Conservation (phyloP, 2,888 invertebrate genomes). For the Polyommatus iphigenia region DNA sequence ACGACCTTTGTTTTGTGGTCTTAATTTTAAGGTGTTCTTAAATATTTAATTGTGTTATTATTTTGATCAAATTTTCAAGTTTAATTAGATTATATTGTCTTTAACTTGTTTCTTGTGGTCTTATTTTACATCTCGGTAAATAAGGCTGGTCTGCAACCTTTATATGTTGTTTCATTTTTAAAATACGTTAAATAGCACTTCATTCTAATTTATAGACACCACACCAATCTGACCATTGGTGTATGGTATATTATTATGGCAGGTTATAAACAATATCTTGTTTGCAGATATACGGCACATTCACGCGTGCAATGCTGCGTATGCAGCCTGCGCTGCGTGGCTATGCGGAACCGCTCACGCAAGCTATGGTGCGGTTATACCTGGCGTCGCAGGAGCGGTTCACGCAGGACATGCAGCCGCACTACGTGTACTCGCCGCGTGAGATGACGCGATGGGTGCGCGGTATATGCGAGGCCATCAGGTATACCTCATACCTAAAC, state of each 20-base stretch:
- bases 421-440: conserved; percentile 99
- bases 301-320: conserved; percentile 98
- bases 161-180: too few species aligned
- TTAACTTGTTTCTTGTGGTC: too few species aligned
- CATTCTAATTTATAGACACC: too few species aligned
- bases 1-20: neutral
- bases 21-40: too few species aligned
- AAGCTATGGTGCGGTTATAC: conserved; percentile 99
- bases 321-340: conserved; percentile 94
- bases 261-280: neutral
- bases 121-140: too few species aligned
- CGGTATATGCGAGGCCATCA: conserved; percentile 98
- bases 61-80: too few species aligned
- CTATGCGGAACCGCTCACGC: conserved; percentile 97
- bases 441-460: conserved; percentile 99
- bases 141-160: too few species aligned
- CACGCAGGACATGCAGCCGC: conserved; percentile 99
- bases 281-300: conserved; percentile 96
- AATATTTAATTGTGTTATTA: too few species aligned
- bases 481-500: conserved; percentile 54
- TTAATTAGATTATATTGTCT: too few species aligned
- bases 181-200: too few species aligned
- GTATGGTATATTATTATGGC: neutral
- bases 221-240: too few species aligned
- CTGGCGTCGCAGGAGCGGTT: conserved; percentile 97